Percentiles rank a stretch among this genome's conserved stretches.
Conservation (phyloP, 2,113 vertebrate genomes). For the Felis chaus region DNA sequence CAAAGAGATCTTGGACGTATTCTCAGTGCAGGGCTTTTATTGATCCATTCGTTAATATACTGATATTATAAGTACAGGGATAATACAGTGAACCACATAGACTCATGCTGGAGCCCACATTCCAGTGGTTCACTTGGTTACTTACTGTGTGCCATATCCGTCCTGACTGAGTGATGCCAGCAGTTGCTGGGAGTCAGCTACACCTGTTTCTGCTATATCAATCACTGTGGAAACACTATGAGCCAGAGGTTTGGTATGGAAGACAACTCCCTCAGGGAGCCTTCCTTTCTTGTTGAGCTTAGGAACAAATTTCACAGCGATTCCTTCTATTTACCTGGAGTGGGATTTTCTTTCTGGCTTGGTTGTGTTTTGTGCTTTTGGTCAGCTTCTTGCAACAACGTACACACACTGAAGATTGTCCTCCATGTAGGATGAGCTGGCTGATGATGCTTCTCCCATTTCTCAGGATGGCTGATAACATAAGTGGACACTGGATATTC, state of each 20-base stretch:
- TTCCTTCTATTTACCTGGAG: background rate
- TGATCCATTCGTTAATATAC: conserved; percentile 11
- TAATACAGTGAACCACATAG: background rate
- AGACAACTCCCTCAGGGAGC: background rate
- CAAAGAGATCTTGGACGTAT: background rate
- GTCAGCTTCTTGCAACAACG: background rate
- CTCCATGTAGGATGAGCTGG: background rate
- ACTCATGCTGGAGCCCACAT: background rate
- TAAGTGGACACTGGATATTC: background rate
- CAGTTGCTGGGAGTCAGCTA: background rate
- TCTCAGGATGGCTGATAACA: conserved; percentile 3
- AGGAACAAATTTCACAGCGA: conserved; percentile 30
- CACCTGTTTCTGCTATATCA: conserved; percentile 58
- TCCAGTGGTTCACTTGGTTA: background rate
- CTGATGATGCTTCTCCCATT: background rate
- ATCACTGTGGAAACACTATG: background rate
- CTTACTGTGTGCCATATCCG: background rate
- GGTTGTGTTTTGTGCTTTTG: conserved; percentile 6
- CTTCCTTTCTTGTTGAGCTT: conserved; percentile 50
- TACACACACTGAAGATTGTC: background rate
- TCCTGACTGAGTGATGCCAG: background rate
- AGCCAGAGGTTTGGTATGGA: conserved; percentile 55
- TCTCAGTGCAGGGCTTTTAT: conserved; percentile 3
- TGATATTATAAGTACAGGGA: background rate
- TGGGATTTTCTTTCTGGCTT: conserved; percentile 12